Conservation (phyloP, 2,113 vertebrate genomes). For the Tachysurus fulvidraco region DNA sequence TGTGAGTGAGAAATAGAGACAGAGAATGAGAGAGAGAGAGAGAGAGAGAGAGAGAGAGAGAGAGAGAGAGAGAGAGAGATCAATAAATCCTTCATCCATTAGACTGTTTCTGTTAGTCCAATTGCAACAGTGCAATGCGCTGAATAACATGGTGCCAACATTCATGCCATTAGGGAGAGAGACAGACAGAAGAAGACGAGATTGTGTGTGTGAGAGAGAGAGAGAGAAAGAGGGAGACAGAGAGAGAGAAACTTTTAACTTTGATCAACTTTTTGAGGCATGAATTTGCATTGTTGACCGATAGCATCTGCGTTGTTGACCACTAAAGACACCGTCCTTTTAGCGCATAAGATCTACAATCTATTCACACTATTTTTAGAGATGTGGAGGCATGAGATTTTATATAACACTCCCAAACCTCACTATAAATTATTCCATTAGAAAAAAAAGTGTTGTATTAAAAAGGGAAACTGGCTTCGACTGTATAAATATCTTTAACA, state of each 20-base stretch:
- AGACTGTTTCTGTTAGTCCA: slow-evolving; percentile 15
- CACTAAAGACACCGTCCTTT: neutral
- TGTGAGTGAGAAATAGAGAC: neutral
- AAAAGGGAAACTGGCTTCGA: neutral
- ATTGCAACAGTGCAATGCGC: slow-evolving; percentile 13
- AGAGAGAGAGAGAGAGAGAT: neutral
- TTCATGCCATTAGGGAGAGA: neutral
- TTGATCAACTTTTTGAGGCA: neutral
- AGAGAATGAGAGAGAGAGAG: neutral
- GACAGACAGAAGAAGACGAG: neutral
- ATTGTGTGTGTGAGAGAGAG: neutral
- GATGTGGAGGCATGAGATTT: neutral
- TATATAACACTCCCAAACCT: neutral
- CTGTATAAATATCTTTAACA: slow-evolving; percentile 5
- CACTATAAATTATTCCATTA: neutral
- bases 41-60: neutral
- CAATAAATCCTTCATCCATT: slow-evolving; percentile 12
- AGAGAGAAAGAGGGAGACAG: neutral
- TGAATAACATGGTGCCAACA: neutral
- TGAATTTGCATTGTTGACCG: neutral
- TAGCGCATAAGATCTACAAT: neutral
- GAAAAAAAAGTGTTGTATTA: neutral
- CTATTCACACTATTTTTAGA: neutral
- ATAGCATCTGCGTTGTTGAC: neutral
- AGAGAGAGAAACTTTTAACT: neutral